Conservation (phyloP, 2,113 vertebrate species). For the Synchiropus splendidus region DNA sequence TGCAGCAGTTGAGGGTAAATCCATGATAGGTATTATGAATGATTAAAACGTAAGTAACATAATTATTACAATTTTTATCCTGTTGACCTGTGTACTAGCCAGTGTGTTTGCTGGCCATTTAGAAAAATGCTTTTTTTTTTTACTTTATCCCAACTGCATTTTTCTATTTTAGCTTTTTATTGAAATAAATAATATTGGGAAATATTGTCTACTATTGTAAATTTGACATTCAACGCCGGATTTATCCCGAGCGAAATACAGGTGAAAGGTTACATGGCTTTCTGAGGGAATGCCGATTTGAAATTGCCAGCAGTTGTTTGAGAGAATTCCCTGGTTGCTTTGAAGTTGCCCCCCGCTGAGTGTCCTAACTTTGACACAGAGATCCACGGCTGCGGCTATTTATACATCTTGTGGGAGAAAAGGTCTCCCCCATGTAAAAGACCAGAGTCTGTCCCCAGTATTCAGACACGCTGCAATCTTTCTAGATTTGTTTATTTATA, state of each 20-base stretch:
- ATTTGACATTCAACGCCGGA: slow-evolving; percentile 33
- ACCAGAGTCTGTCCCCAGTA: slow-evolving; percentile 24
- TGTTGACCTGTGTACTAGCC: too few species aligned
- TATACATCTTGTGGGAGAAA: slow-evolving; percentile 66
- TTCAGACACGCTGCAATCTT: slow-evolving; percentile 1
- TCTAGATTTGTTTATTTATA: too few species aligned
- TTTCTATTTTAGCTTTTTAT: too few species aligned
- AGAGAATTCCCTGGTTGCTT: slow-evolving; percentile 71
- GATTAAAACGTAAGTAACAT: too few species aligned
- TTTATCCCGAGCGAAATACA: slow-evolving; percentile 35
- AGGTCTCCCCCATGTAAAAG: slow-evolving; percentile 31
- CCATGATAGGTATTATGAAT: too few species aligned
- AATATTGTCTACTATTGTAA: too few species aligned
- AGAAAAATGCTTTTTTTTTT: too few species aligned
- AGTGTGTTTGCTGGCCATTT: too few species aligned
- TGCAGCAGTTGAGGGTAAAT: too few species aligned
- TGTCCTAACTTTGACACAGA: slow-evolving; percentile 69
- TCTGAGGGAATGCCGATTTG: slow-evolving; percentile 63
- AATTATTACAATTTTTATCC: too few species aligned
- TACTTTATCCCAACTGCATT: too few species aligned
- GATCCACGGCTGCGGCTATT: slow-evolving; percentile 65
- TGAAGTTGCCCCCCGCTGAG: slow-evolving; percentile 73
- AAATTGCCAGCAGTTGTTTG: slow-evolving; percentile 73
- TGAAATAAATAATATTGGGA: too few species aligned
- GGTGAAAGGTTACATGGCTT: slow-evolving; percentile 56